These are phyloP conservation scores for Orthosia cruda DNA, from an alignment of 2,888 invertebrate species.

Conservation along the genomic window DNA sequence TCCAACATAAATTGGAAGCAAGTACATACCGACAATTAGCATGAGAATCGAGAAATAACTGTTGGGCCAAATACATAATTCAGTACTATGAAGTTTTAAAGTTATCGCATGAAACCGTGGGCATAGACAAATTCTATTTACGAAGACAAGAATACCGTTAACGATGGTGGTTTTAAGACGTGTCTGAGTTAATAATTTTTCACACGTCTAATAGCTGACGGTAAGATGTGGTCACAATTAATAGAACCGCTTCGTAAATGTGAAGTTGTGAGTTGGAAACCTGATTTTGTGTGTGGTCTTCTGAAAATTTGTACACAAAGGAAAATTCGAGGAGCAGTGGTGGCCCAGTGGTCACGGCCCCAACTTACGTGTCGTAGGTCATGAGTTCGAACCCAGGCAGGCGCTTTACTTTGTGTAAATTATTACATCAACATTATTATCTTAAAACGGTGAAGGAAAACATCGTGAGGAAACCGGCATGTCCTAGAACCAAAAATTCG, in stretches of 20 bases:
- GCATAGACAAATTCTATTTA: conserved; percentile 56
- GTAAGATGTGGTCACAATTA: background rate
- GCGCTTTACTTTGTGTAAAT: no score
- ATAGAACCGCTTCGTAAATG: background rate
- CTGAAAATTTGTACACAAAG: background rate
- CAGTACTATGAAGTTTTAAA: conserved; percentile 72
- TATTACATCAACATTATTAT: no score
- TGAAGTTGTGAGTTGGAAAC: background rate
- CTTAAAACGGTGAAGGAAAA: no score
- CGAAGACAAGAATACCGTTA: conserved; percentile 54
- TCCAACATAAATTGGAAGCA: conserved; percentile 61
- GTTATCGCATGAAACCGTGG: conserved; percentile 60
- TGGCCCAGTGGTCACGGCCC: no score
- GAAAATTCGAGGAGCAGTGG: no score
- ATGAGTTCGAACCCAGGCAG: no score
- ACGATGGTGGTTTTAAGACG: conserved; percentile 42
- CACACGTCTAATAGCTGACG: conserved; percentile 29
- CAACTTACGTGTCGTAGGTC: no score
- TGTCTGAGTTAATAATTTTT: conserved; percentile 46
- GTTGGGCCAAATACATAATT: conserved; percentile 83
- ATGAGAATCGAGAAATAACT: conserved; percentile 80
- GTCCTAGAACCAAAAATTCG: no score
- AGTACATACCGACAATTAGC: conserved; percentile 76
- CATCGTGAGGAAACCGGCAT: no score
- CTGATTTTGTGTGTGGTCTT: background rate